These are phyloP conservation scores for Andrena chrysosceles DNA, from an alignment of 2,888 invertebrate genomes.

Conservation along the genomic window DNA sequence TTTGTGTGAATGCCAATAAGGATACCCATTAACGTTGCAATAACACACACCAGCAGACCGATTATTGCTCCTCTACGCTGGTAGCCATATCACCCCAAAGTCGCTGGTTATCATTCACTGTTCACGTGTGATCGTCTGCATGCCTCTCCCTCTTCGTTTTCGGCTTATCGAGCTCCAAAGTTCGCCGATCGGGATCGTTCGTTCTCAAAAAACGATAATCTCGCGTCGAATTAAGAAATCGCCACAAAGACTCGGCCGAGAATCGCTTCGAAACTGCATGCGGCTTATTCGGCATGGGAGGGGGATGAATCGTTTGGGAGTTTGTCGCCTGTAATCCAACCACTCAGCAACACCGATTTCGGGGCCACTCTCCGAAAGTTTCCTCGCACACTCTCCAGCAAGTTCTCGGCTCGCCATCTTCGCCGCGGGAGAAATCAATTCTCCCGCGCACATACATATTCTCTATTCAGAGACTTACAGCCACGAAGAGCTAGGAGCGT, in stretches of 20 bases:
- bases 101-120: neutral
- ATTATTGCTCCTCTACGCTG: neutral
- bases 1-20: neutral
- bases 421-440: neutral
- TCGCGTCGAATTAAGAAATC: neutral
- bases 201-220: neutral
- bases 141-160: neutral
- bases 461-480: too few relatives aligned
- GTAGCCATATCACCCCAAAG: neutral
- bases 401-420: neutral
- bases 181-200: neutral
- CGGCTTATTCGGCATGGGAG: constrained; percentile 51
- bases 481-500: too few relatives aligned
- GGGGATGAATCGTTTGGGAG: constrained; percentile 16
- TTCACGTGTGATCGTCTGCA: neutral
- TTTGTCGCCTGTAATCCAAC: constrained; percentile 6
- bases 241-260: neutral
- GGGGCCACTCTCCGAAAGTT: constrained; percentile 47
- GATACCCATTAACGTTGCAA: neutral
- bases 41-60: neutral
- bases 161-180: neutral
- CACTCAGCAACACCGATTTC: neutral
- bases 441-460: too few relatives aligned
- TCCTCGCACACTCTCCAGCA: neutral
- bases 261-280: constrained; percentile 42